Evolutionary conservation across 2,888 invertebrate genomes (phyloP), one percentile per base, ranked within the genome.

Genomic region (Apotomis turbidana): DNA sequence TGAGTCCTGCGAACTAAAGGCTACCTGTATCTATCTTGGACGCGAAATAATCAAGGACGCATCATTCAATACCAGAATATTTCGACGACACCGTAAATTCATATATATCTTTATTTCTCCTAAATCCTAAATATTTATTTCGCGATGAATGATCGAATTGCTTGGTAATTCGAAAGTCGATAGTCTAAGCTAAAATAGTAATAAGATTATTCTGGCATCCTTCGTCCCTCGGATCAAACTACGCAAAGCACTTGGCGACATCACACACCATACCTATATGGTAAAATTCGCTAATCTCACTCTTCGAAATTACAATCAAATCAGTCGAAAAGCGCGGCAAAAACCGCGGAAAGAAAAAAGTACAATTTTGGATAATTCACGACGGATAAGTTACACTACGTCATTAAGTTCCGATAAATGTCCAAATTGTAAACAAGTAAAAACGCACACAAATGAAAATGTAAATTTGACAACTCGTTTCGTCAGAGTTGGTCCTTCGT

Each of bases 81-180:
- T 85, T 81, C 87, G 83, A 75, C 87, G 83, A 78, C 76, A 74
- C 83, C 81, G 83, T 85, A 87, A 87, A 90, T 87, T 87, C 85
- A 88, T 87, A 90, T 88, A 89, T 89, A 89, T 89, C 82, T 90
- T 88, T 89, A 89, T 86, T 87, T 80, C 87, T 77, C 86, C 87
- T 90, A 89, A 86, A 77, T 77, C 79, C 90, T 90, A 90, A 87
- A 81, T 81, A 77, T 80, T 82, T 93, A 93, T 93, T 93, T 93
- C 93, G 93, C 93, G 93, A 93, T 93, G 93, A 93, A 93, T 93
- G 93, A 81, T 90, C 91, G 90, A 90, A 92, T 91, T 90, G 89
- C 90, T 91, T 91, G 87, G 93, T 91, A 91, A 93, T 93, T 90
- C 91, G 90, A 90, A 80, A 82, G 81, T 81, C 82, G 83, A 87